Evolutionary conservation across 2,113 vertebrate genomes (phyloP).

Genomic region (Triplophysa dalaica): DNA sequence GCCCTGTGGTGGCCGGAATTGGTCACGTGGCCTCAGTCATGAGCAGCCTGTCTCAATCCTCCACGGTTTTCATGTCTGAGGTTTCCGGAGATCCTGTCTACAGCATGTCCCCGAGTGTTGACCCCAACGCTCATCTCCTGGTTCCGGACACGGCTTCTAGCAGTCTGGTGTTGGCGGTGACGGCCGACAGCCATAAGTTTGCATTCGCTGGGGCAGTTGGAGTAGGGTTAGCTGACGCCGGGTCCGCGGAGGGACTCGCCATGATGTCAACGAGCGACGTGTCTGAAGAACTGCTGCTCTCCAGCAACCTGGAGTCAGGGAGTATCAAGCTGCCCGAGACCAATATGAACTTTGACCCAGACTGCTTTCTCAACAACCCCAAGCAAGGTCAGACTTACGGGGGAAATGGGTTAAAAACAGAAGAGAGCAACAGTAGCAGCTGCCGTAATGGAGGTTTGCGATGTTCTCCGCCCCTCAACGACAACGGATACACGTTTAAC

Average conservation of each 20-base stretch:
- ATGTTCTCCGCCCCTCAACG: slow-evolving; percentile 64
- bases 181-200: slow-evolving; percentile 93
- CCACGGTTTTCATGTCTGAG: slow-evolving; percentile 96
- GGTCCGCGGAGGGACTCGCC: slow-evolving; percentile 74
- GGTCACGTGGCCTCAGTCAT: slow-evolving; percentile 86
- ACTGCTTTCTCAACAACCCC: slow-evolving; percentile 99
- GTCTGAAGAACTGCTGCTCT: slow-evolving; percentile 89
- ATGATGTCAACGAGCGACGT: slow-evolving; percentile 80
- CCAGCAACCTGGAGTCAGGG: slow-evolving; percentile 87
- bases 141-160: slow-evolving; percentile 81
- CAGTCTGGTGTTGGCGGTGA: slow-evolving; percentile 89
- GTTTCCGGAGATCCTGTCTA: slow-evolving; percentile 94
- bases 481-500: slow-evolving; percentile 84
- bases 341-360: slow-evolving; percentile 96
- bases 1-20: slow-evolving; percentile 88
- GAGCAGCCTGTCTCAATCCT: slow-evolving; percentile 88
- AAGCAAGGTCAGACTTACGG: slow-evolving; percentile 99
- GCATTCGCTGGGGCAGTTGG: slow-evolving; percentile 86
- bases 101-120: slow-evolving; percentile 87
- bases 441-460: slow-evolving; percentile 59
- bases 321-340: slow-evolving; percentile 90
- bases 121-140: slow-evolving; percentile 89
- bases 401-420: slow-evolving; percentile 83
- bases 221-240: slow-evolving; percentile 65
- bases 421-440: slow-evolving; percentile 71